Evolutionary conservation across 2,888 invertebrate species (phyloP), one percentile per base, ranked within the genome.

Genomic region (Dasysyrphus albostriatus): DNA sequence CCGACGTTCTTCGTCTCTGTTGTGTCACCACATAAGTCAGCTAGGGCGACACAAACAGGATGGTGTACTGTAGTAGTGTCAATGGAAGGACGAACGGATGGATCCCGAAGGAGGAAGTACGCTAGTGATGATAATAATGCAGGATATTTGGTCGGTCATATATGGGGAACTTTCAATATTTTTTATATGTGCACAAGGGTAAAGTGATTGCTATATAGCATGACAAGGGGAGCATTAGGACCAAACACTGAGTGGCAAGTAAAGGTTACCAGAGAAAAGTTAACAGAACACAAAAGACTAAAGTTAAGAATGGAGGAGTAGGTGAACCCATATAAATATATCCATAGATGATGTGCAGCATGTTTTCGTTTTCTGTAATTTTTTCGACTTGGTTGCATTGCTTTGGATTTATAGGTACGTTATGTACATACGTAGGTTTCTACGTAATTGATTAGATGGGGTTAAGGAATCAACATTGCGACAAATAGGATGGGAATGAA

Each of bases 91-190:
- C 59, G 67, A 76, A 51, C 76, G 56, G 76, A 76, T 67, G 63
- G 74, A 75, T 79, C 78, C 78, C 42, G 56, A 51, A 72, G 88
- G 88, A 88, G 83, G 87, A 83, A 83, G 79, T 83, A 72, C 83
- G 67, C 74, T 74, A 63, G 70, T 88, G 88, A 83, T 83, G 83
- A 88, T 88, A 88, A 88, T 88, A 88, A 88, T 88, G 83, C 88
- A 88, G 88, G 88, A 88, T 83, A 88, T 88, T 88, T 83, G 83
- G 88, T 83, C 75, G 87, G 78, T 87, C 83, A 79, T 72, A 59
- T 72, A 59, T 72, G 79, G 75, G 79, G 65, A 83, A 76, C 83
- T 83, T 79, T 76, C 79, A 72, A 83, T 79, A 78, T 72, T 79
- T 79, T 65, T 69, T 73, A 29, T 34, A 29, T 61, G 65, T 65